phyloP scores from a whole-genome alignment of 2,113 vertebrate species.

The Phoenicopterus ruber region DNA sequence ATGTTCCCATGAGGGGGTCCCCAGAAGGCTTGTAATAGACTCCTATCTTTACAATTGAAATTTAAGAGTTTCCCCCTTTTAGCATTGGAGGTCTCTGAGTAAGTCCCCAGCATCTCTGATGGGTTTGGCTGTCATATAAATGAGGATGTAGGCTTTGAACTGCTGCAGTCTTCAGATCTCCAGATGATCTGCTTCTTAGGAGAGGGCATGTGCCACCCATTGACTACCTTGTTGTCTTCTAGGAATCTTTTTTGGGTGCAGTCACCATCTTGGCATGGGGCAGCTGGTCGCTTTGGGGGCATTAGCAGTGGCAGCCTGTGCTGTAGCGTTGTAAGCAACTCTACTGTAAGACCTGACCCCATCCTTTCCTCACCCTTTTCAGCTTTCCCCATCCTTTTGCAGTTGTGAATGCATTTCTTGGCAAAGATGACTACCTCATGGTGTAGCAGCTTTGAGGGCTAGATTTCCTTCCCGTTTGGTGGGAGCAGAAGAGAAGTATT shows the following conservation, averaged over 20 bases:
- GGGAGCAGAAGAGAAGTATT: background rate
- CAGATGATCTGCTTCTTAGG: background rate
- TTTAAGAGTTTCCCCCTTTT: background rate
- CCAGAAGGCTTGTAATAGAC: background rate
- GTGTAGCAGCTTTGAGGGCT: background rate
- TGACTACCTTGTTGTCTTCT: background rate
- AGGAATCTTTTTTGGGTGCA: background rate
- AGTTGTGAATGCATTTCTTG: background rate
- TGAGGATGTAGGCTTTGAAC: background rate
- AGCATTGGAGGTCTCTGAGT: background rate
- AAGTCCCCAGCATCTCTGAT: background rate
- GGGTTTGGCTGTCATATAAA: background rate
- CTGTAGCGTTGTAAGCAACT: background rate
- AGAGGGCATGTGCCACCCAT: background rate
- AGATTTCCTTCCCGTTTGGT: background rate
- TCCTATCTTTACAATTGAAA: background rate
- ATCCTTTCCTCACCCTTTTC: background rate
- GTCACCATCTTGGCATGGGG: background rate
- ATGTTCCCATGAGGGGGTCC: background rate
- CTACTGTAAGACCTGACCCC: accelerated
- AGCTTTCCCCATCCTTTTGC: background rate
- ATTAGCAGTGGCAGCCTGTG: background rate
- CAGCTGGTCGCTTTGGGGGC: background rate
- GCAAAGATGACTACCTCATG: background rate
- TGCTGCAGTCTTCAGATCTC: background rate